Percentiles rank a stretch among this genome's conserved stretches.
phyloP scores from a whole-genome alignment of 2,113 vertebrate genomes.

The Psammodynastes pulverulentus region DNA sequence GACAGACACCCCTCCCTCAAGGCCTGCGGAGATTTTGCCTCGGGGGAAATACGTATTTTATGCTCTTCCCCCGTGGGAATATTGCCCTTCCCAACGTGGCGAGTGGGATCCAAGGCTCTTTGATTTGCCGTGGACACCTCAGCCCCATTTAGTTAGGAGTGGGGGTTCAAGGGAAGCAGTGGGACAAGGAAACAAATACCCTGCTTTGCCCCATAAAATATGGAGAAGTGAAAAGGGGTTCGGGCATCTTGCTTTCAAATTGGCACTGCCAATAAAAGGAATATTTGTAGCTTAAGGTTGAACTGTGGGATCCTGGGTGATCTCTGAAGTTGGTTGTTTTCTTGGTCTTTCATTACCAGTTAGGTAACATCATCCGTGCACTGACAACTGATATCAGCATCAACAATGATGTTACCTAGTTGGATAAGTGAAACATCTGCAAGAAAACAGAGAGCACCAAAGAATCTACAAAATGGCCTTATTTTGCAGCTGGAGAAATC shows the following conservation, averaged over 20 bases:
- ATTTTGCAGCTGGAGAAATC: neutral
- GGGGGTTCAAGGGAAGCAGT: neutral
- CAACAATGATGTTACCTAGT: neutral
- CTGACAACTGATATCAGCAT: neutral
- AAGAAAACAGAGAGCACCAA: neutral
- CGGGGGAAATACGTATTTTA: neutral
- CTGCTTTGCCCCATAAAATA: neutral
- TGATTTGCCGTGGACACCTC: neutral
- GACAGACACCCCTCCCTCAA: neutral
- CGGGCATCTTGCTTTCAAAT: neutral
- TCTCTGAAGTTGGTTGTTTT: neutral
- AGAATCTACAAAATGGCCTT: neutral
- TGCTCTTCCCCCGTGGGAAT: neutral
- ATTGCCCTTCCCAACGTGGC: neutral
- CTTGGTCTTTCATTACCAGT: neutral
- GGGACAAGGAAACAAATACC: neutral
- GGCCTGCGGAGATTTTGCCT: neutral
- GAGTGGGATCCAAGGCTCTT: neutral
- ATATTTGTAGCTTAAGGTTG: neutral
- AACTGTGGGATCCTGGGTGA: neutral
- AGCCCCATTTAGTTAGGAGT: neutral
- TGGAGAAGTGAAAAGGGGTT: neutral
- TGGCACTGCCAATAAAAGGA: neutral
- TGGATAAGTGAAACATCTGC: neutral
- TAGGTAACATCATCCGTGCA: neutral